Percentiles rank a stretch among this genome's conserved stretches.
These are phyloP conservation scores for Plagodis dolabraria DNA, from an alignment of 2,888 invertebrate genomes.

Conservation along the genomic window DNA sequence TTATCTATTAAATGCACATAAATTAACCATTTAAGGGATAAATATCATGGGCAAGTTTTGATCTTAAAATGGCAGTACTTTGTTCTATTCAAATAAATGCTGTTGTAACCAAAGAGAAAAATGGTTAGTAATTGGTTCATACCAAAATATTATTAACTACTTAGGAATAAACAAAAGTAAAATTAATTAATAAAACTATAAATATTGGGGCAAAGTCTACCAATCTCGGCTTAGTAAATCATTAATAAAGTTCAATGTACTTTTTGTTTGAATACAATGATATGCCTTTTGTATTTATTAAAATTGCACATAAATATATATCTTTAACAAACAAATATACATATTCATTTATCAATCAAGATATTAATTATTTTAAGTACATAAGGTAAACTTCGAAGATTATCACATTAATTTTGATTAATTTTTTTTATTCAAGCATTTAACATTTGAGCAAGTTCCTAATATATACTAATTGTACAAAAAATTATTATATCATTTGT, in stretches of 20 bases:
- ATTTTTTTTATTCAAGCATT: constrained; percentile 21
- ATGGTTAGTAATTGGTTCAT: too few relatives aligned
- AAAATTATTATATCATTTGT: constrained; percentile 17
- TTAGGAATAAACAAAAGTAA: constrained; percentile 1
- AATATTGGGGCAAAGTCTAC: constrained; percentile 4
- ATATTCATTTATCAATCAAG: neutral
- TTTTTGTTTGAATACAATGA: constrained; percentile 11
- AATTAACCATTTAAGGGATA: constrained; percentile 5
- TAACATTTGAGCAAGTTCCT: constrained; percentile 25
- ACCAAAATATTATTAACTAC: neutral
- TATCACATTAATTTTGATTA: constrained; percentile 11
- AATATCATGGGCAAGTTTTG: constrained; percentile 15
- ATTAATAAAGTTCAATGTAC: constrained; percentile 3
- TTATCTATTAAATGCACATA: constrained; percentile 16
- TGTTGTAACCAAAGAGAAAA: neutral
- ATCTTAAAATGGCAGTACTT: constrained; percentile 25
- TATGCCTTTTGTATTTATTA: constrained; percentile 15
- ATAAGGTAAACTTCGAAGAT: constrained; percentile 4
- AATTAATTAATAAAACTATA: neutral
- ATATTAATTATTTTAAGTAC: constrained; percentile 19
- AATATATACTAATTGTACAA: constrained; percentile 2
- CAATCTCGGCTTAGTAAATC: neutral
- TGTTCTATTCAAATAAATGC: constrained; percentile 24
- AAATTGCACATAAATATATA: constrained; percentile 1
- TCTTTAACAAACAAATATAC: too few relatives aligned